These are phyloP conservation scores for Agrochola litura DNA, from an alignment of 2,888 invertebrate genomes.

Conservation along the genomic window DNA sequence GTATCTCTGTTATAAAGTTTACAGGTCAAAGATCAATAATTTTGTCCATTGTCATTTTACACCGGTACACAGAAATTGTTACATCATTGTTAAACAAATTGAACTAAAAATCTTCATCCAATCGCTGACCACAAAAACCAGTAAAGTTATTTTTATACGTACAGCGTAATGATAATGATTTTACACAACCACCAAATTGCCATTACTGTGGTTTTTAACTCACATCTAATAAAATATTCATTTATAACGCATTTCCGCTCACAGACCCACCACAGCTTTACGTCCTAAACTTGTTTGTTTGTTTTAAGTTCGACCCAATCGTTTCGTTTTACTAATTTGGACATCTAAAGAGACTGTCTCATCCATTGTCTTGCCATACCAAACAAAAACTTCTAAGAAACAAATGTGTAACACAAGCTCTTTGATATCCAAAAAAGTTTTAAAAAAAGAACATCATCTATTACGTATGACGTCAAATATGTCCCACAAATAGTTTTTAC, in stretches of 20 bases:
- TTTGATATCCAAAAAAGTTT: conserved; percentile 32
- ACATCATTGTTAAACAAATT: conserved; percentile 20
- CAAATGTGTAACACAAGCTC: conserved; percentile 12
- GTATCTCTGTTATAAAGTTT: not conserved
- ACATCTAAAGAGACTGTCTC: conserved; percentile 62
- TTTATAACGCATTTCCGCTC: conserved; percentile 48
- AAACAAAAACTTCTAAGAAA: conserved; percentile 57
- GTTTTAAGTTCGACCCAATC: conserved; percentile 44
- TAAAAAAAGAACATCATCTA: not conserved
- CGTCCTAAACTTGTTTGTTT: conserved; percentile 52
- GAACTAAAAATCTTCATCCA: conserved; percentile 1
- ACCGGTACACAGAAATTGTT: conserved; percentile 7
- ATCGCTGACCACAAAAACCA: not conserved
- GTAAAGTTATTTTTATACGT: not conserved
- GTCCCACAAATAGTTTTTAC: conserved; percentile 21
- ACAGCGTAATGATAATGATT: conserved; percentile 2
- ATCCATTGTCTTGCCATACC: conserved; percentile 45
- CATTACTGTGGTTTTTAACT: not conserved
- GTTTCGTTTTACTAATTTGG: conserved; percentile 49
- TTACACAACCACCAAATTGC: conserved; percentile 18
- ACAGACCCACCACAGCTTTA: conserved; percentile 54
- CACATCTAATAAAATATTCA: not conserved
- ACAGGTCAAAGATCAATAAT: conserved; percentile 22
- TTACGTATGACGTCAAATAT: conserved; percentile 30
- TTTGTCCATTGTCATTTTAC: conserved; percentile 8